Evolutionary conservation across 2,797 vertebrate genomes (phyloP).

Genomic region (Salarias fasciatus): DNA sequence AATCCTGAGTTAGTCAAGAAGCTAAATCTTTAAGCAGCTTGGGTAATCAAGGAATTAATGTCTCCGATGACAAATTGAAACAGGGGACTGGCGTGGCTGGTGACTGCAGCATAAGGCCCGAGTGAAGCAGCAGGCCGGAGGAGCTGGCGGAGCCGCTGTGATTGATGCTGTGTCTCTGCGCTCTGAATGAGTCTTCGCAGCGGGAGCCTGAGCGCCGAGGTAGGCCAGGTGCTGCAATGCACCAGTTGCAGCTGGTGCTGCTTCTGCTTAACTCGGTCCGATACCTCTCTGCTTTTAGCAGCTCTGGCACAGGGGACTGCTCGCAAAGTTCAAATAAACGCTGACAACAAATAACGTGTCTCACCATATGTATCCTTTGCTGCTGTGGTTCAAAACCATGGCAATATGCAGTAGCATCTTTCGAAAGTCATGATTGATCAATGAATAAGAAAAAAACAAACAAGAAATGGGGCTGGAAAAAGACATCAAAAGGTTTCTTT

Average conservation of each 20-base stretch:
- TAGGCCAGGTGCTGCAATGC: conserved; percentile 81
- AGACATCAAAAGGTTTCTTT: not conserved
- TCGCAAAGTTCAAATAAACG: not conserved
- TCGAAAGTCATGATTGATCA: not conserved
- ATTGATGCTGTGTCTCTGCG: conserved; percentile 73
- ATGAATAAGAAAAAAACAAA: no score
- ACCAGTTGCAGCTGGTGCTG: conserved; percentile 72
- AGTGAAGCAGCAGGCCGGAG: conserved; percentile 50
- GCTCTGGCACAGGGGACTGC: conserved; percentile 18
- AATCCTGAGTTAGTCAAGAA: conserved; percentile 31
- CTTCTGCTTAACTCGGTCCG: conserved; percentile 51
- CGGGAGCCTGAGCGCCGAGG: conserved; percentile 54
- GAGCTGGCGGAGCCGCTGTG: conserved; percentile 58
- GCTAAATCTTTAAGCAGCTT: conserved; percentile 31
- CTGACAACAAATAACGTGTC: not conserved
- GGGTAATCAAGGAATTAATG: conserved; percentile 43
- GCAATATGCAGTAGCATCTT: not conserved
- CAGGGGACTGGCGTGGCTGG: conserved; percentile 33
- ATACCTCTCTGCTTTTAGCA: conserved; percentile 13
- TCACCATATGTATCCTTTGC: not conserved
- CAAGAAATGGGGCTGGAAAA: not conserved
- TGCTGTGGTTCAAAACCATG: not conserved
- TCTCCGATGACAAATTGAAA: conserved; percentile 58
- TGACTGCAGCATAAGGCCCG: conserved; percentile 55
- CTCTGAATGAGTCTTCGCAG: conserved; percentile 74